A percentile compares a stretch with the other conserved stretches of the same genome.
phyloP scores from a whole-genome alignment of 2,797 vertebrate genomes.

The Ptychadena robeensis region DNA sequence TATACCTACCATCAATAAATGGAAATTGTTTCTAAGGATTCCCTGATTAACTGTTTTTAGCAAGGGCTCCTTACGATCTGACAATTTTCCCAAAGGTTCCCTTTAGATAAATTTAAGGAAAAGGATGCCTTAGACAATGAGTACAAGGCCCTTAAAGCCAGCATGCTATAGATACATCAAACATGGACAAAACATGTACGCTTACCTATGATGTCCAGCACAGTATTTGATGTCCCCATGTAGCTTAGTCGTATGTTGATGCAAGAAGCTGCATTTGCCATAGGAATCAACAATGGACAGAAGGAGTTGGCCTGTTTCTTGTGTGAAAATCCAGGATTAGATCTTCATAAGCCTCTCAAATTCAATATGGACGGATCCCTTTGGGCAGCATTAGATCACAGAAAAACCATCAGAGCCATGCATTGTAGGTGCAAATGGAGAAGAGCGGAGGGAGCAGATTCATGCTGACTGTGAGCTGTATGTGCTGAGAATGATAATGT shows the following conservation, averaged over 20 bases:
- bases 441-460: neutral
- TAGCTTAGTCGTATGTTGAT: constrained; percentile 29
- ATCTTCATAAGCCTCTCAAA: neutral
- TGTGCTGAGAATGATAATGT: constrained; percentile 45
- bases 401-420: neutral
- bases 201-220: constrained; percentile 36
- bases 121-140: neutral
- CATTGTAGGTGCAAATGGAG: neutral
- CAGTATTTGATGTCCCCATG: constrained; percentile 32
- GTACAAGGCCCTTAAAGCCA: neutral
- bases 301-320: constrained; percentile 1
- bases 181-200: neutral
- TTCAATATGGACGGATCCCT: constrained; percentile 13
- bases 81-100: too few relatives aligned
- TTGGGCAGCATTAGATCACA: neutral
- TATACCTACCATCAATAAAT: too few relatives aligned
- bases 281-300: constrained; percentile 9
- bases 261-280: constrained; percentile 35
- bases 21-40: too few relatives aligned
- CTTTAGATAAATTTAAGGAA: too few relatives aligned
- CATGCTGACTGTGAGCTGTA: constrained; percentile 17
- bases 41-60: too few relatives aligned
- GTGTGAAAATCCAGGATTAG: constrained; percentile 23
- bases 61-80: too few relatives aligned
- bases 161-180: neutral